These are phyloP conservation scores for Megalurothrips usitatus DNA, from an alignment of 2,888 invertebrate genomes.

Conservation along the genomic window DNA sequence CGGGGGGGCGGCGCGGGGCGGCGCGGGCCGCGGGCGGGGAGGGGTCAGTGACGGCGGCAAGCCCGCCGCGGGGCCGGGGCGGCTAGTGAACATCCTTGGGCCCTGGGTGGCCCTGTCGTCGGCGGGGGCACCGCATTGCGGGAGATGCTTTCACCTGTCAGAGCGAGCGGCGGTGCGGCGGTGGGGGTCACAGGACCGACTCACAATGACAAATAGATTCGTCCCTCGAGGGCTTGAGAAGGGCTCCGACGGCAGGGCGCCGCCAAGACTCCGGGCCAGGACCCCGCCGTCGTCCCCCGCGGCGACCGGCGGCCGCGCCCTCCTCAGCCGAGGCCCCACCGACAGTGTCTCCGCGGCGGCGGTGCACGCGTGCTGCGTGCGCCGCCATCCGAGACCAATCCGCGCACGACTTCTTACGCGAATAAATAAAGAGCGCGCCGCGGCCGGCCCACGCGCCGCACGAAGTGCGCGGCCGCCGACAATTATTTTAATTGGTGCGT, in stretches of 20 bases:
- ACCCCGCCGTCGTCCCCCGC: neutral
- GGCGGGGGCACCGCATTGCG: too few species aligned
- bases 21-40: neutral
- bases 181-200: neutral
- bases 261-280: neutral
- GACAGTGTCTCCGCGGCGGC: neutral
- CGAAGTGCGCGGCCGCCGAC: neutral
- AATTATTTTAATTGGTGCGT: too few species aligned
- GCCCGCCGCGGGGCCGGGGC: neutral
- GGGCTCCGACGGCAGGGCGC: neutral
- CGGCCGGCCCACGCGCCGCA: neutral
- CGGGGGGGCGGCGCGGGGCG: too few species aligned
- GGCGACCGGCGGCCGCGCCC: neutral
- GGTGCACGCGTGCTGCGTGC: too few species aligned
- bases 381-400: too few species aligned
- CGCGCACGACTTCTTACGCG: too few species aligned
- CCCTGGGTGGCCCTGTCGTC: neutral
- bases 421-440: neutral
- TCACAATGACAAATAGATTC: neutral
- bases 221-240: neutral
- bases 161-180: neutral
- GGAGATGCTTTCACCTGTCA: slow-evolving; percentile 7
- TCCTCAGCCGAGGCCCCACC: too few species aligned
- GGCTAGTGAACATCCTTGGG: neutral
- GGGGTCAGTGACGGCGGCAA: neutral